Conservation (phyloP, 2,113 vertebrate species). For the Semnornis frantzii region DNA sequence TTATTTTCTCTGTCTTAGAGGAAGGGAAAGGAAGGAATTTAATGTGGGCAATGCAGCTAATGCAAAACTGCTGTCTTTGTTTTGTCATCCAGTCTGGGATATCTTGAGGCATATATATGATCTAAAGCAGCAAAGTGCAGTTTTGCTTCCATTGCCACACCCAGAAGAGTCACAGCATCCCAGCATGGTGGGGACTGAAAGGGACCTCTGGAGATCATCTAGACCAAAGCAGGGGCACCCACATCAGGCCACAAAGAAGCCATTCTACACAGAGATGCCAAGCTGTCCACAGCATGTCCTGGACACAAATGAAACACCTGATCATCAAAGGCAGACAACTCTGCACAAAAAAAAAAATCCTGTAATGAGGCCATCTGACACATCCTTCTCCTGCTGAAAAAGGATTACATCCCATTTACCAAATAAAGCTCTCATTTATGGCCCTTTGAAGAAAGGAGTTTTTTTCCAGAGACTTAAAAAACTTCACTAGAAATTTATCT, state of each 20-base stretch:
- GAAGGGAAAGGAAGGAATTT: not conserved
- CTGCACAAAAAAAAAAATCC: not conserved
- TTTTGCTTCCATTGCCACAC: not conserved
- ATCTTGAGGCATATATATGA: fast-evolving
- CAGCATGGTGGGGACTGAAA: too few relatives aligned
- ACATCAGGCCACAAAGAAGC: too few relatives aligned
- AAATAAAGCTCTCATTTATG: not conserved
- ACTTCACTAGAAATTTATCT: not conserved
- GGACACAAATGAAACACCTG: not conserved
- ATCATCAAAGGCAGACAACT: not conserved
- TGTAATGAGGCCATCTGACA: slow-evolving; percentile 4
- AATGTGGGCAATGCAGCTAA: not conserved
- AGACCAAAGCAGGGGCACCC: too few relatives aligned
- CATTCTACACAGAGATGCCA: too few relatives aligned
- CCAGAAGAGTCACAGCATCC: not conserved
- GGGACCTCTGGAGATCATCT: too few relatives aligned
- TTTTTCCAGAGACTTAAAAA: not conserved
- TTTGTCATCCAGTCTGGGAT: not conserved
- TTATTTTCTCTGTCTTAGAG: too few relatives aligned
- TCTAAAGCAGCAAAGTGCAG: not conserved
- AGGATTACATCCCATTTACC: not conserved
- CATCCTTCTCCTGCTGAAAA: not conserved
- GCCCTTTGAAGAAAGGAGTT: not conserved
- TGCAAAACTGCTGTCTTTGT: not conserved
- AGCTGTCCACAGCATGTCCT: not conserved